phyloP scores from a whole-genome alignment of 2,113 vertebrate species.

The Myiopsitta monachus region DNA sequence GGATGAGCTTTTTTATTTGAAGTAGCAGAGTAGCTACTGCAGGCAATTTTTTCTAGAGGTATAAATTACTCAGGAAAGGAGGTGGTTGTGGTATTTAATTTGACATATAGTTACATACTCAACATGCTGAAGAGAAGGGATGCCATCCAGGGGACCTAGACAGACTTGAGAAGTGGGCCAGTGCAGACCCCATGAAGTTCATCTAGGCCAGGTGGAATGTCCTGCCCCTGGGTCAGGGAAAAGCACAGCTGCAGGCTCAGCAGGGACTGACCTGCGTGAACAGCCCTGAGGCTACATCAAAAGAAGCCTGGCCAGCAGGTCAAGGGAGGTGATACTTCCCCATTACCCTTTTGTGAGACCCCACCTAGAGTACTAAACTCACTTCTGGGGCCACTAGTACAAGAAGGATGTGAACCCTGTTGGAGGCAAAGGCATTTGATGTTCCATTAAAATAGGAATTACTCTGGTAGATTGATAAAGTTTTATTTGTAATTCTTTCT shows the following conservation, averaged over 20 bases:
- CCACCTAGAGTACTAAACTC: neutral
- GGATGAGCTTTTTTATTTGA: neutral
- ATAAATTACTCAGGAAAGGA: neutral
- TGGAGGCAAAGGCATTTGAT: neutral
- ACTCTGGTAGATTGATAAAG: neutral
- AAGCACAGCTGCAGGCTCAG: neutral
- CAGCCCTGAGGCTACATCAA: neutral
- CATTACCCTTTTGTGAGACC: neutral
- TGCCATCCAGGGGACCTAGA: neutral
- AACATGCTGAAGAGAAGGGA: neutral
- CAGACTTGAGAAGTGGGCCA: neutral
- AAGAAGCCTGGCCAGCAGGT: neutral
- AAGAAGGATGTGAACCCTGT: neutral
- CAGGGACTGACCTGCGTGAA: neutral
- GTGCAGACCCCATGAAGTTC: neutral
- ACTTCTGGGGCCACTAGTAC: neutral
- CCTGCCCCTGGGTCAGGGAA: neutral
- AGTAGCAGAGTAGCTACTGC: neutral
- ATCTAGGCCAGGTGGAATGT: neutral
- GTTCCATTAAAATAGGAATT: neutral
- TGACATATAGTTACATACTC: neutral
- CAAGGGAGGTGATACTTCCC: neutral
- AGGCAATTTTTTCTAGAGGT: neutral
- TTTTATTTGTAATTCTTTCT: neutral
- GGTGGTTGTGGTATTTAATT: neutral